phyloP scores from a whole-genome alignment of 92 coral and sea anemone species.

The Palythoa grandis region DNA sequence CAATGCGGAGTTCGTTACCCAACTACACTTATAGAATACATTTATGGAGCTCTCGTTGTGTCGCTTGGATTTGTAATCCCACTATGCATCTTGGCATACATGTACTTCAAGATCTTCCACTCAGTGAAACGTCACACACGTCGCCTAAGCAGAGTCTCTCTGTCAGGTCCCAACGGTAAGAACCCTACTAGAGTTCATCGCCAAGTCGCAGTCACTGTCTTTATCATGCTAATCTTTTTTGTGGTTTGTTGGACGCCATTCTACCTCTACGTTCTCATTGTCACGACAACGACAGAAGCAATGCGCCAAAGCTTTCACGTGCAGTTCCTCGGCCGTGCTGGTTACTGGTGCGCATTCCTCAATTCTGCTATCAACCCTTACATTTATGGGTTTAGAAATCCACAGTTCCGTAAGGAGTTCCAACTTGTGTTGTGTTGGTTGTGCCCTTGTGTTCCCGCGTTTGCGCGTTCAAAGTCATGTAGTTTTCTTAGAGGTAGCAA shows the following conservation, averaged over 20 bases:
- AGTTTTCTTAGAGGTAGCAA: conserved; percentile 58
- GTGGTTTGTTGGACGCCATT: conserved; percentile 81
- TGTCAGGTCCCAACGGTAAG: conserved; percentile 60
- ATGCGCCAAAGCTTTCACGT: conserved; percentile 58
- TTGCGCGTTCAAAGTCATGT: conserved; percentile 48
- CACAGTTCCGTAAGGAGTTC: conserved; percentile 72
- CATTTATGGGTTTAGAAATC: conserved; percentile 80
- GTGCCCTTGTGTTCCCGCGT: conserved; percentile 54
- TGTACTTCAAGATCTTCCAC: conserved; percentile 76
- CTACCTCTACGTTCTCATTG: conserved; percentile 64
- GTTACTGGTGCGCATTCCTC: conserved; percentile 80
- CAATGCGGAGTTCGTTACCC: conserved; percentile 85
- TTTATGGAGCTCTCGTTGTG: conserved; percentile 66
- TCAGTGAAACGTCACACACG: conserved; percentile 77
- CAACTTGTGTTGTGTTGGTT: conserved; percentile 66
- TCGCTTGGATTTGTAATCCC: conserved; percentile 66
- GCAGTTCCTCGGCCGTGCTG: conserved; percentile 68
- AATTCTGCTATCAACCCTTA: conserved; percentile 76
- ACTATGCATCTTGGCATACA: conserved; percentile 73
- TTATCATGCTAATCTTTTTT: conserved; percentile 71
- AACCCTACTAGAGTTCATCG: conserved; percentile 65
- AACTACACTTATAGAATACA: conserved; percentile 42
- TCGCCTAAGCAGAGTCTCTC: conserved; percentile 70
- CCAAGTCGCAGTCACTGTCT: conserved; percentile 77
- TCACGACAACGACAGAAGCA: conserved; percentile 40